These are phyloP conservation scores for Tetanocera ferruginea DNA, from an alignment of 2,888 invertebrate species.

Conservation along the genomic window DNA sequence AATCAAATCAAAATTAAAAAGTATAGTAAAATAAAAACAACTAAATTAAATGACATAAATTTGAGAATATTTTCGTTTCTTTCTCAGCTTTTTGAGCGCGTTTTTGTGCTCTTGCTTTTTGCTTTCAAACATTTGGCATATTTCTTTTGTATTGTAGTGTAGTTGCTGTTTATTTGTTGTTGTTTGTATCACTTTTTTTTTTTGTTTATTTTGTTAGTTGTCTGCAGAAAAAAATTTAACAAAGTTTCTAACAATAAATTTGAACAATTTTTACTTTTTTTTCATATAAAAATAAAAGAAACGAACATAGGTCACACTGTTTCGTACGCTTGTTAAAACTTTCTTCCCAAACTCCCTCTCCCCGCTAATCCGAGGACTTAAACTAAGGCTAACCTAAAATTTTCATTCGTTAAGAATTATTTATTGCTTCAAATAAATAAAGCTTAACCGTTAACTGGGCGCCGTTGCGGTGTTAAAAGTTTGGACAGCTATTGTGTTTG, in stretches of 20 bases:
- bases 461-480: slow-evolving; percentile 49
- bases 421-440: slow-evolving; percentile 60
- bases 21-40: no score
- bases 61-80: no score
- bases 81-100: no score
- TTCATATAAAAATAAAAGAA: neutral
- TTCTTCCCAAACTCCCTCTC: no score
- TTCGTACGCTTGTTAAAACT: neutral
- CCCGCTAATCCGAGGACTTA: neutral
- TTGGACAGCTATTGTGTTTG: slow-evolving; percentile 48
- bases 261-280: neutral
- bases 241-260: neutral
- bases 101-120: no score
- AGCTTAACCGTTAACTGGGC: slow-evolving; percentile 57
- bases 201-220: no score
- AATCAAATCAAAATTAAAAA: no score
- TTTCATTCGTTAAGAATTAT: slow-evolving; percentile 55
- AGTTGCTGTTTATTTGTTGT: no score
- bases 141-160: no score
- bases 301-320: neutral
- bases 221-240: neutral
- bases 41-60: no score
- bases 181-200: no score
- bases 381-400: neutral
- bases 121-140: no score